Evolutionary conservation across 2,113 vertebrate species (phyloP), one percentile per base, ranked within the genome.

Genomic region (Amazona vittata): DNA sequence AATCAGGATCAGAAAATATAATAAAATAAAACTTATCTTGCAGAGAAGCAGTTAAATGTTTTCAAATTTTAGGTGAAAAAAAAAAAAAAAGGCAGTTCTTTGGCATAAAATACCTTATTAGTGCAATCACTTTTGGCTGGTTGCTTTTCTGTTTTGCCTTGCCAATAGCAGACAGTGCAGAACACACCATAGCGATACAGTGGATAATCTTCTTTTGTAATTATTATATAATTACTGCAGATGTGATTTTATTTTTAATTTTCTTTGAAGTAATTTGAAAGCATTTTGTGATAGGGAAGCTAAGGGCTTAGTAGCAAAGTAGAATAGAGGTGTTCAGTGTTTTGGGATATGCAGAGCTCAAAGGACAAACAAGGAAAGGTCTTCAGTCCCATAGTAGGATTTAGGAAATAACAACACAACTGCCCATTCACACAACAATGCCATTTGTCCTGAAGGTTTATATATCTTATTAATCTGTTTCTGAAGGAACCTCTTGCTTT

Each of bases 171-270:
- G 64, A 22, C 12, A 57, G 33, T 28, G 50, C 57, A 84, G 62
- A n/a, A 21, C 37, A 35, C 43, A 49, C 57, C 4, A 2, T 0
- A 55, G 53, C 0, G 12, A 71, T 52, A 44, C 22, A 67, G 33
- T 62, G 65, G 41, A 47, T 85, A 79, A 18, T 73, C 57, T 93
- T 62, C 35, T 69, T 65, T 71, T 73, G 57, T 79, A 79, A 69
- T 83, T 91, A 26, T 81, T 52, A 47, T 69, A 77, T 70, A 65
- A 60, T 93, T 85, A 24, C 59, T 19, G 49, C 11, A 85, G 84
- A 83, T 82, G 37, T 33, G 3, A 49, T 82, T 95, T 90, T n/a
- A 24, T 64, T 89, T 76, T 60, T 10, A 0, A 22, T 74, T 90
- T 86, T 24, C 16, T 74, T 65, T 11, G 1, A 77, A 86, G 52